These are phyloP conservation scores for Petrocephalus zakoni DNA, from an alignment of 2,113 vertebrate genomes.

Conservation along the genomic window DNA sequence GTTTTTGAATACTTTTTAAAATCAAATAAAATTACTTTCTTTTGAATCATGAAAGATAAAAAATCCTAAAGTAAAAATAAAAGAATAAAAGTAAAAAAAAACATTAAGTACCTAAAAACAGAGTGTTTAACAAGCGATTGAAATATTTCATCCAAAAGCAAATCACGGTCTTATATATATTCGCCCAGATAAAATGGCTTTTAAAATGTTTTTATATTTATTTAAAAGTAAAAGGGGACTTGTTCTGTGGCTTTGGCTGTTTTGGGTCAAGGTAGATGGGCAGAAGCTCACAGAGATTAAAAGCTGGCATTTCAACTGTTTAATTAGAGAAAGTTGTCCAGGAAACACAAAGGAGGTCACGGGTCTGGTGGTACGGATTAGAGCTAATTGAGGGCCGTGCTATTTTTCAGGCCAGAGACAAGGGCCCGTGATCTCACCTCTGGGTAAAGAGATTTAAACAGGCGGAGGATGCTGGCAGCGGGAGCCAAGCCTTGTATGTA, in stretches of 20 bases:
- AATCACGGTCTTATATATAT: neutral
- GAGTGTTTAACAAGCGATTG: neutral
- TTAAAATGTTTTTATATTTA: neutral
- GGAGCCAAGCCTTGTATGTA: neutral
- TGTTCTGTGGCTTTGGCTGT: neutral
- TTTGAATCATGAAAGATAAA: slow-evolving; percentile 9
- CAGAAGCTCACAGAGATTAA: neutral
- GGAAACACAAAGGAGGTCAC: neutral
- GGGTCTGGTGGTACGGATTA: neutral
- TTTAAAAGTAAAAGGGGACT: neutral
- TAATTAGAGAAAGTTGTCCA: neutral
- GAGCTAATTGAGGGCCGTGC: neutral
- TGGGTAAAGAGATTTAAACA: neutral
- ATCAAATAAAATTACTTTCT: slow-evolving; percentile 29
- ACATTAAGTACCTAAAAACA: neutral
- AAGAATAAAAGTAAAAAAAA: neutral
- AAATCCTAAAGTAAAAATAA: slow-evolving; percentile 14
- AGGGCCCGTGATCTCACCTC: neutral
- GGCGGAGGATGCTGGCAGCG: neutral
- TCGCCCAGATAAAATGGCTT: neutral
- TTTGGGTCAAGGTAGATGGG: neutral
- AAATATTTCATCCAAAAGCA: neutral
- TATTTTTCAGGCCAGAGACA: neutral
- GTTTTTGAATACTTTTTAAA: slow-evolving; percentile 19
- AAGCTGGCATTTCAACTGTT: neutral